Percentiles rank a stretch among this genome's conserved stretches.
phyloP scores from a whole-genome alignment of 2,888 invertebrate species.

The Cheilosia pagana region DNA sequence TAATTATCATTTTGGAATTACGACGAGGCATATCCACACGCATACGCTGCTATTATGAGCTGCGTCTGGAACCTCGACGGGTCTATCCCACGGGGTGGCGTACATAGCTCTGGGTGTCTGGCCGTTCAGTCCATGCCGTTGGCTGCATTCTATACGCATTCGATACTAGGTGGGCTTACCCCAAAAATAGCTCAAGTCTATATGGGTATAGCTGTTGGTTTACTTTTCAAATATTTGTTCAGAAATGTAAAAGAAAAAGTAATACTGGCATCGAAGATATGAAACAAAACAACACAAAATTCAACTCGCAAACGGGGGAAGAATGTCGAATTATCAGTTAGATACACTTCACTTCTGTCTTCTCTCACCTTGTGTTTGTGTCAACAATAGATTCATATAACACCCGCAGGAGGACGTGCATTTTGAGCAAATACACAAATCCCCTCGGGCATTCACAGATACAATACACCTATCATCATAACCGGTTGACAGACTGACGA shows the following conservation, averaged over 20 bases:
- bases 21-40: constrained; percentile 26
- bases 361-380: constrained; percentile 56
- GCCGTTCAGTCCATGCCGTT: constrained; percentile 41
- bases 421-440: constrained; percentile 51
- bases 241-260: constrained; percentile 17
- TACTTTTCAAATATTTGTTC: constrained; percentile 53
- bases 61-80: constrained; percentile 28
- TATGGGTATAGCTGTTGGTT: not conserved
- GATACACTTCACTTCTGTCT: constrained; percentile 20
- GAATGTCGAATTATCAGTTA: constrained; percentile 65
- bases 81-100: constrained; percentile 19
- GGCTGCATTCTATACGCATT: not conserved
- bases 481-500: constrained; percentile 55
- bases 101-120: constrained; percentile 15
- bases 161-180: constrained; percentile 25
- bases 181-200: constrained; percentile 49
- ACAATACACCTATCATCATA: constrained; percentile 64
- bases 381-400: constrained; percentile 48
- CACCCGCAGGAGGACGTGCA: constrained; percentile 39
- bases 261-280: constrained; percentile 25
- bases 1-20: constrained; percentile 63
- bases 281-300: constrained; percentile 32
- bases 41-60: not conserved
- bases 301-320: constrained; percentile 1
- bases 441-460: constrained; percentile 37